Evolutionary conservation across 2,888 invertebrate species (phyloP), one percentile per base, ranked within the genome.

Genomic region (Anthophora plumipes): DNA sequence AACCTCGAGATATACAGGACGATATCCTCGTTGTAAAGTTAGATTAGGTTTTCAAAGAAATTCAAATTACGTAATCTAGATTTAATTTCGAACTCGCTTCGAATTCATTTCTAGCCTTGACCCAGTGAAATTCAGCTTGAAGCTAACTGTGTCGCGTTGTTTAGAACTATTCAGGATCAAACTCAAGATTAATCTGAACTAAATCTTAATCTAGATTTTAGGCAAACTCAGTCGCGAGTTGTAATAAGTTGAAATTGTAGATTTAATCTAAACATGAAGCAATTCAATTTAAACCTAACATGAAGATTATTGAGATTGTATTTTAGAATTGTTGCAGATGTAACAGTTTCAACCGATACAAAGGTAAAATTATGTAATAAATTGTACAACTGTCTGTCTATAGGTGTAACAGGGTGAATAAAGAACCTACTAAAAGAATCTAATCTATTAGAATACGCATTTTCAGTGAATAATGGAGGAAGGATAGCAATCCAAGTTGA

Each of bases 391-490:
- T 12, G 12, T 14, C 9, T 43, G 9, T n/a, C n/a, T 31, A 43
- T n/a, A 11, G 12, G 5, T 37, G 12, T 12, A 37, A 31, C 17
- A 11, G 17, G 7, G 12, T n/a, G 11, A 7, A 20, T 31, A 25
- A 12, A 55, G 1, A 8, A 9, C 4, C 14, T 12, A 9, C 9
- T 8, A 37, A 68, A 68, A 54, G 41, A 68, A 68, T 46, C 68
- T 57, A 68, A 68, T 68, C 46, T 57, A 46, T 20, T 46, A 37
- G 68, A 57, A 68, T 57, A 48, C 46, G 20, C 31, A 31, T 68
- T 68, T 57, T 0, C 11, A 17, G 68, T 68, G 46, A 68, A 68
- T 57, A 68, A 68, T 68, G 68, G 57, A 46, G 14, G 14, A 46
- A 37, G 57, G 46, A 46, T 46, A 48, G 57, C 22, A 37, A 46